Conservation (phyloP, 30 jellyfish, hydroid and myxozoan species). For the Calvadosia cruxmelitensis region DNA sequence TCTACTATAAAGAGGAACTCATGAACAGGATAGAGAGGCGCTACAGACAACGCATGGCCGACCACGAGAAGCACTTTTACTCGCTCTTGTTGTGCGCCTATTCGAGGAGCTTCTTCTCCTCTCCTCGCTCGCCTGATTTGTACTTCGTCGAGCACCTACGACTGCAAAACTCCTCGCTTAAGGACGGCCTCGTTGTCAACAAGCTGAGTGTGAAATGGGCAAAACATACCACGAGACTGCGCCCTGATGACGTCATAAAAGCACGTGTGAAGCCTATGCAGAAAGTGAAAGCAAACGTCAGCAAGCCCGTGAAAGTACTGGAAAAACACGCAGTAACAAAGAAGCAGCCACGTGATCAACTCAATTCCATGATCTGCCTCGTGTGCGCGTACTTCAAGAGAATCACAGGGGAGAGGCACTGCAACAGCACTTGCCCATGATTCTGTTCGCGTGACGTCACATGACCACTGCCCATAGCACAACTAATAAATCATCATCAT, state of each 20-base stretch:
- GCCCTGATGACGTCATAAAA: constrained; percentile 25
- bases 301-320: neutral
- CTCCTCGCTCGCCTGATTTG: constrained; percentile 38
- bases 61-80: constrained; percentile 24
- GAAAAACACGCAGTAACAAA: no score
- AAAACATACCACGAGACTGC: constrained; percentile 47
- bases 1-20: constrained; percentile 22
- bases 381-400: constrained; percentile 51
- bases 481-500: no score
- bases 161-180: constrained; percentile 58
- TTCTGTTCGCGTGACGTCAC: no score
- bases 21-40: neutral
- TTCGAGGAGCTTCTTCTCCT: constrained; percentile 40
- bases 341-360: neutral
- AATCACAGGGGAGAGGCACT: constrained; percentile 63
- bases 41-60: neutral
- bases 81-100: constrained; percentile 63
- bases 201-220: constrained; percentile 84
- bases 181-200: constrained; percentile 63
- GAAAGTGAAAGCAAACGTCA: no score
- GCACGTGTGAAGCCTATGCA: neutral
- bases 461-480: no score
- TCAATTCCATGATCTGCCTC: constrained; percentile 39
- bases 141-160: constrained; percentile 78
- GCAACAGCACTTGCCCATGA: no score